phyloP scores from a whole-genome alignment of 2,888 invertebrate genomes.

The Plebejus anna region DNA sequence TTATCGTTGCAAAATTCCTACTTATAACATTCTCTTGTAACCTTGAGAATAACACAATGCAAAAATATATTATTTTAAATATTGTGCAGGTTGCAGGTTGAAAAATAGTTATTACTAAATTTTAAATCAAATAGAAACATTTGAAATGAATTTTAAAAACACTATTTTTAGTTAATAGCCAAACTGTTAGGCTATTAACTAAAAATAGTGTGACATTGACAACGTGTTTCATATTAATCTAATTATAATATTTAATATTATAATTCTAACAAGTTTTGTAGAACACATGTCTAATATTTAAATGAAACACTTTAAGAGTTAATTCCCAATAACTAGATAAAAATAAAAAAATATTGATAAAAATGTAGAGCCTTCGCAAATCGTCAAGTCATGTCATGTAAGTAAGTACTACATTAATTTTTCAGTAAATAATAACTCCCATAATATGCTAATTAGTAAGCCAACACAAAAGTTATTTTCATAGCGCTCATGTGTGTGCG shows the following conservation, averaged over 20 bases:
- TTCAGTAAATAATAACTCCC: too few species aligned
- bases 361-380: too few species aligned
- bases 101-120: background rate
- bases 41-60: background rate
- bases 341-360: too few species aligned
- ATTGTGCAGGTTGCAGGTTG: background rate
- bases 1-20: background rate
- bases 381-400: too few species aligned
- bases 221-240: background rate
- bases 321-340: too few species aligned
- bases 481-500: too few species aligned
- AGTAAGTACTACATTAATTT: too few species aligned
- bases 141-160: background rate
- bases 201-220: constrained; percentile 15
- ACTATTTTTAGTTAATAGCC: too few species aligned
- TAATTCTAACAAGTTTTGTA: background rate
- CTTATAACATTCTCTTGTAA: background rate
- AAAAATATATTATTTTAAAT: background rate
- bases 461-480: too few species aligned
- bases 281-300: background rate
- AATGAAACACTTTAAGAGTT: background rate
- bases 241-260: background rate
- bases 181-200: background rate
- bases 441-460: too few species aligned
- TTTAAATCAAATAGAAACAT: background rate